These are phyloP conservation scores for Brachymystax lenok DNA, from an alignment of 2,797 vertebrate species.

Conservation along the genomic window DNA sequence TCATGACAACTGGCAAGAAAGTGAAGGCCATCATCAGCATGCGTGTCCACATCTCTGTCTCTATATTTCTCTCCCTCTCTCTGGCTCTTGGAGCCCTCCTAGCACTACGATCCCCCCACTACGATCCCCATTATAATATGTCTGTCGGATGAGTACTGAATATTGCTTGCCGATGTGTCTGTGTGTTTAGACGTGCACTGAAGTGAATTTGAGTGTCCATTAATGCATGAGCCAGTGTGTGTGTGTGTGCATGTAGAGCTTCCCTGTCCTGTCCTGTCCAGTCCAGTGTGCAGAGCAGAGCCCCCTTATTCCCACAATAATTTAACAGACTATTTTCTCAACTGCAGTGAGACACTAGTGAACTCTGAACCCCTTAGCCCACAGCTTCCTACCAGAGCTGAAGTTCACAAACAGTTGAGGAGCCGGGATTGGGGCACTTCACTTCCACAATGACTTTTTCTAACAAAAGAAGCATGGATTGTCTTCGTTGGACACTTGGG, in stretches of 20 bases:
- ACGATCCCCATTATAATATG: background rate
- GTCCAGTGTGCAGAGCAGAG: background rate
- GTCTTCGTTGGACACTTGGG: too few species aligned
- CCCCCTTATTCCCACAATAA: conserved; percentile 50
- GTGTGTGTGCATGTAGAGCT: too few species aligned
- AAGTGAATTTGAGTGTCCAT: background rate
- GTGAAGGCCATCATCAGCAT: conserved; percentile 52
- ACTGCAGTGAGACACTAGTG: conserved; percentile 35
- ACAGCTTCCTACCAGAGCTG: conserved; percentile 32
- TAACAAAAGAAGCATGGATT: too few species aligned
- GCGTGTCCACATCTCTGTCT: conserved; percentile 42
- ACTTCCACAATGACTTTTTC: conserved; percentile 21
- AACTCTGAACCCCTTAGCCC: conserved; percentile 38
- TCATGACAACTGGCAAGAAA: conserved; percentile 60
- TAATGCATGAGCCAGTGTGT: background rate
- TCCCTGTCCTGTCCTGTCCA: too few species aligned
- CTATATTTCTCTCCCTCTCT: conserved; percentile 9
- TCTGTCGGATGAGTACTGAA: background rate
- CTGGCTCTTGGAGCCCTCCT: background rate
- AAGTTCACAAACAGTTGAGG: conserved; percentile 40
- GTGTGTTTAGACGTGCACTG: background rate
- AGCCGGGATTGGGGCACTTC: background rate
- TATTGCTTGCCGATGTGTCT: background rate
- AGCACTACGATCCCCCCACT: background rate
- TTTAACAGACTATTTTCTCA: conserved; percentile 36